Percentiles rank a stretch among this genome's conserved stretches.
Conservation (phyloP, 2,797 vertebrate species). For the Coregonus sp. region DNA sequence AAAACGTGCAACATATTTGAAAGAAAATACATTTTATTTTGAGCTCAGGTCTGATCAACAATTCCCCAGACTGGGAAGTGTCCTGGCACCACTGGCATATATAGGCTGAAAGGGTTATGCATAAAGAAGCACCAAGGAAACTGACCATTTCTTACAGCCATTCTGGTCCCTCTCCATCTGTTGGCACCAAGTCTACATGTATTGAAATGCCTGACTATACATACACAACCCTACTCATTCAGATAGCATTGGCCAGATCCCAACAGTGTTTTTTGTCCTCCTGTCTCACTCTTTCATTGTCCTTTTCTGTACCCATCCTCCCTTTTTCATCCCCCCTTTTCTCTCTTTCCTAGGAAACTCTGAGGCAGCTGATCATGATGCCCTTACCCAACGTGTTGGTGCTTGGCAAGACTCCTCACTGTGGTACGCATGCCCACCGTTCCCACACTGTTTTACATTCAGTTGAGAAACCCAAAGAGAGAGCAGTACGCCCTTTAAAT, state of each 20-base stretch:
- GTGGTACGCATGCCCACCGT: constrained; percentile 78
- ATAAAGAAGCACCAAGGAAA: constrained; percentile 36
- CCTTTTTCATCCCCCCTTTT: constrained; percentile 11
- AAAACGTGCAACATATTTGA: neutral
- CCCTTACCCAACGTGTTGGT: constrained; percentile 89
- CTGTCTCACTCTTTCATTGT: constrained; percentile 8
- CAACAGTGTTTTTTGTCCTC: constrained; percentile 4
- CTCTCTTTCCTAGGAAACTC: constrained; percentile 77
- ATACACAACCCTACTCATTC: constrained; percentile 51
- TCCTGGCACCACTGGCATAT: constrained; percentile 34
- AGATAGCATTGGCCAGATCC: constrained; percentile 36
- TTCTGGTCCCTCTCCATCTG: constrained; percentile 41
- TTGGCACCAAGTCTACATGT: constrained; percentile 51
- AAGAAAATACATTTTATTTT: neutral
- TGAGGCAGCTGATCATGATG: constrained; percentile 92
- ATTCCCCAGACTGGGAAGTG: constrained; percentile 14
- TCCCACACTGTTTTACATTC: neutral
- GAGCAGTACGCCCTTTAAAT: neutral
- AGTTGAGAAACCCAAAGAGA: neutral
- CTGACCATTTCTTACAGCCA: constrained; percentile 30
- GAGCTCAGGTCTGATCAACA: neutral
- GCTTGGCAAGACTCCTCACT: constrained; percentile 88
- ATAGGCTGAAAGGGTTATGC: neutral
- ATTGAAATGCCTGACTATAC: constrained; percentile 47
- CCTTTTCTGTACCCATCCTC: neutral